These are phyloP conservation scores for Anthonomus grandis DNA, from an alignment of 1,140 invertebrate species.

Conservation along the genomic window DNA sequence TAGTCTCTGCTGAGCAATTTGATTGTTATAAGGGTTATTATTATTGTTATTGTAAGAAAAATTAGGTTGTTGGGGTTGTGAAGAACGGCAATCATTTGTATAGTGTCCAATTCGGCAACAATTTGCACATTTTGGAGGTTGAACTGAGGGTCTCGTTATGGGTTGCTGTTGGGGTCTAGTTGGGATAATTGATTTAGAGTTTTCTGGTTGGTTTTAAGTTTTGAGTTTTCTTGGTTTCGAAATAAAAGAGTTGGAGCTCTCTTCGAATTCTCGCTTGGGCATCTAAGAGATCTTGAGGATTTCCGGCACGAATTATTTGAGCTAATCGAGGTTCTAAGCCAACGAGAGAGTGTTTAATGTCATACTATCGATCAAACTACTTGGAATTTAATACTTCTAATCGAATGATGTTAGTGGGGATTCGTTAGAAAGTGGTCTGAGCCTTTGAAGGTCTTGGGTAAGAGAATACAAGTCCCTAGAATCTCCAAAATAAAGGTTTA, in stretches of 20 bases:
- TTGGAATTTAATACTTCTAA: constrained; percentile 6
- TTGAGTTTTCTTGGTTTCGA: constrained; percentile 19
- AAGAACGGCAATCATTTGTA: too few species aligned
- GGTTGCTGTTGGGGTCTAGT: too few species aligned
- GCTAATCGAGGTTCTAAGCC: constrained; percentile 14
- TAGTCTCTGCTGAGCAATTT: too few species aligned
- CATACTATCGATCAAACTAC: constrained; percentile 9
- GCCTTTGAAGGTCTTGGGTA: constrained; percentile 20
- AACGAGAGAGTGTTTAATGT: constrained; percentile 19
- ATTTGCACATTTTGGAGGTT: too few species aligned
- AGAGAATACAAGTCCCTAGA: constrained; percentile 9
- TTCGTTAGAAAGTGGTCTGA: constrained; percentile 5
- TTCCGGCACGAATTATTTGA: constrained; percentile 16
- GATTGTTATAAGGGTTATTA: too few species aligned
- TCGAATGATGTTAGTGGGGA: neutral
- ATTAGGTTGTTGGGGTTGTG: too few species aligned
- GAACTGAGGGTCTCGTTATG: too few species aligned
- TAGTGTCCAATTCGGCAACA: too few species aligned
- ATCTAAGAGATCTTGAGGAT: constrained; percentile 6
- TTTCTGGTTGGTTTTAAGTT: too few species aligned
- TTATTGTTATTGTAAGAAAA: too few species aligned
- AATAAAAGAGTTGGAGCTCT: constrained; percentile 21
- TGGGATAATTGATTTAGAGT: neutral
- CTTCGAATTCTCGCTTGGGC: constrained; percentile 5
- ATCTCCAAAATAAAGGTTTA: too few species aligned